These are phyloP conservation scores for Crypturellus tataupa DNA, from an alignment of 2,797 vertebrate species.

Conservation along the genomic window DNA sequence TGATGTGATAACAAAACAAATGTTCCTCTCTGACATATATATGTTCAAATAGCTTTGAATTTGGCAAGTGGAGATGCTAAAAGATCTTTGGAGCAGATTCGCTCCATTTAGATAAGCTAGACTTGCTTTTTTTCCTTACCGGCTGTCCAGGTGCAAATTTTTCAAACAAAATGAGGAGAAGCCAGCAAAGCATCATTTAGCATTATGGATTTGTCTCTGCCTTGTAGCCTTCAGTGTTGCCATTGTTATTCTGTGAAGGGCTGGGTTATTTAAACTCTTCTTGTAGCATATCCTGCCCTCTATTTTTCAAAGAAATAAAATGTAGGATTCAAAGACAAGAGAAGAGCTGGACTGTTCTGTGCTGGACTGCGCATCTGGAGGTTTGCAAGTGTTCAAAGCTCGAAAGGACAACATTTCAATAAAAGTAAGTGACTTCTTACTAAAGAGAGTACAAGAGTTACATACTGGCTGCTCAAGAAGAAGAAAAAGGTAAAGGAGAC, in stretches of 20 bases:
- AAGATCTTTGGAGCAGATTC: not conserved
- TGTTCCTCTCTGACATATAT: not conserved
- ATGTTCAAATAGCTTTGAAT: not conserved
- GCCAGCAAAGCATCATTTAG: not conserved
- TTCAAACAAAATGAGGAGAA: not conserved
- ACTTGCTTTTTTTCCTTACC: conserved; percentile 15
- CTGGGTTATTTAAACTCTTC: not conserved
- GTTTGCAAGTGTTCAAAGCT: not conserved
- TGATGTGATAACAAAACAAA: not conserved
- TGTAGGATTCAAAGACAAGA: not conserved
- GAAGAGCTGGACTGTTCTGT: not conserved
- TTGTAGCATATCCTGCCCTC: not conserved
- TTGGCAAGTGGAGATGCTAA: not conserved
- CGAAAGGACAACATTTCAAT: not conserved
- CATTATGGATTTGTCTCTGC: not conserved
- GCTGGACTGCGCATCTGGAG: not conserved
- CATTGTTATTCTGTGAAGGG: not conserved
- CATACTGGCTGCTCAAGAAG: not conserved
- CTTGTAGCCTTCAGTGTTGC: not conserved
- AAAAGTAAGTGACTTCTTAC: not conserved
- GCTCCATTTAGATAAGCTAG: not conserved
- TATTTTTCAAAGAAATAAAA: not conserved
- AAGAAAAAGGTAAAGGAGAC: not conserved
- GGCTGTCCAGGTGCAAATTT: not conserved
- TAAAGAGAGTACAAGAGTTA: not conserved